Conservation (phyloP, 2,797 vertebrate species). For the Graptemys geographica region DNA sequence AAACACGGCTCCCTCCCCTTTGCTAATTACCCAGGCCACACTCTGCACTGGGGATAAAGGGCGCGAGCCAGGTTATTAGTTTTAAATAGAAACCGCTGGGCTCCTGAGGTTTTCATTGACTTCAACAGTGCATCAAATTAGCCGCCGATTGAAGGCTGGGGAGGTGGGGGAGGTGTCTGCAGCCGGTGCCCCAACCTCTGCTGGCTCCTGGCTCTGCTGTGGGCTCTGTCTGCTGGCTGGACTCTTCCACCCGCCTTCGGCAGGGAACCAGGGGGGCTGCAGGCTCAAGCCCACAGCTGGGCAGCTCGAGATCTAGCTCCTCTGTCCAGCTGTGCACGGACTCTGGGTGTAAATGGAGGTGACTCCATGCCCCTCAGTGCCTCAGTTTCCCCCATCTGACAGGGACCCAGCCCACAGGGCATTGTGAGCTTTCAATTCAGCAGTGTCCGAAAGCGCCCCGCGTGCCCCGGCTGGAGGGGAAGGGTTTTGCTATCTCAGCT, state of each 20-base stretch:
- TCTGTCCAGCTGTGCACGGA: neutral
- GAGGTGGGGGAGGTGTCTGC: neutral
- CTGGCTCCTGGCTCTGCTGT: no score
- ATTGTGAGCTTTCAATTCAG: neutral
- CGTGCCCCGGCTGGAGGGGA: neutral
- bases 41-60: no score
- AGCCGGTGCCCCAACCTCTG: no score
- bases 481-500: neutral
- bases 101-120: neutral
- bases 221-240: no score
- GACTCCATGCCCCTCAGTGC: neutral
- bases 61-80: no score
- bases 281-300: no score
- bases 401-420: neutral
- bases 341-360: neutral
- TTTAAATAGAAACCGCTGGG: no score
- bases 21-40: neutral
- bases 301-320: neutral
- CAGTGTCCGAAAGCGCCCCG: fast-evolving
- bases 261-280: neutral
- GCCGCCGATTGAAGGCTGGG: neutral
- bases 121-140: neutral
- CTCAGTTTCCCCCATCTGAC: neutral
- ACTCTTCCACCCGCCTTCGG: neutral
- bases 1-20: neutral